Conservation (phyloP, 2,888 invertebrate species). For the Lycaena phlaeas region DNA sequence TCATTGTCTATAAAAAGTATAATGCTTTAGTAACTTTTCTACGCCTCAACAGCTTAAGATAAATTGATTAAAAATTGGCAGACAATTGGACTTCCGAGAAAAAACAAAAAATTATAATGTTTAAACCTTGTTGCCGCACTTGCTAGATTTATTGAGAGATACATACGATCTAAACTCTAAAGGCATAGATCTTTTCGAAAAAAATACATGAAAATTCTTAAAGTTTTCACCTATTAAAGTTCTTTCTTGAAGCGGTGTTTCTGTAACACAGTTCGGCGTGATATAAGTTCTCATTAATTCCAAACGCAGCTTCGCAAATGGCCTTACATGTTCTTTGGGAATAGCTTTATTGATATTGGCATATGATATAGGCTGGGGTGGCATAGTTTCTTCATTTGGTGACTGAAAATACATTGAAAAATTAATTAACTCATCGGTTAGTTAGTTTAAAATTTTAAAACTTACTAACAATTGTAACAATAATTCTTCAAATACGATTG, state of each 20-base stretch:
- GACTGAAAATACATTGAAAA: conserved; percentile 33
- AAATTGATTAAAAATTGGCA: too few relatives aligned
- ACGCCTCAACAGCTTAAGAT: neutral
- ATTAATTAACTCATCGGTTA: too few relatives aligned
- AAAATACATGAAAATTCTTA: too few relatives aligned
- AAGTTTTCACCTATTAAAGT: neutral
- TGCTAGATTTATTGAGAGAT: too few relatives aligned
- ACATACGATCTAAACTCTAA: too few relatives aligned
- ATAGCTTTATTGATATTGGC: conserved; percentile 31
- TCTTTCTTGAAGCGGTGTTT: conserved; percentile 12
- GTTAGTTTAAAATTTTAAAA: too few relatives aligned
- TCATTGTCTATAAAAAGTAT: neutral
- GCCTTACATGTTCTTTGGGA: conserved; percentile 34
- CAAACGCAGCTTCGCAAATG: conserved; percentile 47
- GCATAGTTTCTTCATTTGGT: conserved; percentile 53
- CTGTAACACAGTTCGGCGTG: conserved; percentile 23
- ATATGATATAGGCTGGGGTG: conserved; percentile 44
- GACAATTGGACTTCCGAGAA: too few relatives aligned
- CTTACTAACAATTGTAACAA: too few relatives aligned
- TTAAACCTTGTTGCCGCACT: too few relatives aligned
- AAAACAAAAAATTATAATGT: too few relatives aligned
- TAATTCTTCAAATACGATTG: too few relatives aligned
- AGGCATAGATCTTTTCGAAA: too few relatives aligned
- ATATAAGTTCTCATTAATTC: conserved; percentile 45
- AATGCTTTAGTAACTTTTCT: neutral